These are phyloP conservation scores for Odontocolon sp. DNA, from an alignment of 2,888 invertebrate species.

Conservation along the genomic window DNA sequence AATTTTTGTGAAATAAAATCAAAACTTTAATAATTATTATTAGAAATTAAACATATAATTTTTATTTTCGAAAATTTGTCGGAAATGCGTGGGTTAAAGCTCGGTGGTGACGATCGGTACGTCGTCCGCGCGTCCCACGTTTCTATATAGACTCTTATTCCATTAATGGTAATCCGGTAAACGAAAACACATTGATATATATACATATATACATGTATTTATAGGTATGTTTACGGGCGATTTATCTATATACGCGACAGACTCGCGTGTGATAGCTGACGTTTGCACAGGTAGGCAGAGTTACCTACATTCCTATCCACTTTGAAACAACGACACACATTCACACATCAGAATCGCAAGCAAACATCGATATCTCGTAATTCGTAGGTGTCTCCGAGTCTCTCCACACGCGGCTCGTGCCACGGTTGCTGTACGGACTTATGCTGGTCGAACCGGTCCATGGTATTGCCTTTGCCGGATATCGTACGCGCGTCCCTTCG, in stretches of 20 bases:
- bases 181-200: slow-evolving; percentile 29
- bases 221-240: not conserved
- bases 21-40: too few species aligned
- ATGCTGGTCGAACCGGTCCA: slow-evolving; percentile 74
- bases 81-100: slow-evolving; percentile 43
- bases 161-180: slow-evolving; percentile 52
- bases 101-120: not conserved
- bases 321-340: too few species aligned
- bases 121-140: slow-evolving; percentile 3
- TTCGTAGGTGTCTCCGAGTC: slow-evolving; percentile 55
- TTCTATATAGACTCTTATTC: slow-evolving; percentile 40
- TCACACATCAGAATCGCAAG: not conserved
- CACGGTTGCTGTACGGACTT: slow-evolving; percentile 44
- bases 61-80: slow-evolving; percentile 22
- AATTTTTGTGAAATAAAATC: too few species aligned
- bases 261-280: slow-evolving; percentile 27
- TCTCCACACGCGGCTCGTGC: slow-evolving; percentile 29
- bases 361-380: slow-evolving; percentile 38
- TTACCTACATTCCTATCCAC: slow-evolving; percentile 53
- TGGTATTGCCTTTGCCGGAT: slow-evolving; percentile 62
- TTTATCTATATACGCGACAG: not conserved
- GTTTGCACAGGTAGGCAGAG: slow-evolving; percentile 33
- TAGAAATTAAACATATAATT: too few species aligned
- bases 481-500: slow-evolving; percentile 31
- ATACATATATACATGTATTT: slow-evolving; percentile 8